Percentiles rank a stretch among this genome's conserved stretches.
phyloP scores from a whole-genome alignment of 2,888 invertebrate species.

The Euzophera pinguis region DNA sequence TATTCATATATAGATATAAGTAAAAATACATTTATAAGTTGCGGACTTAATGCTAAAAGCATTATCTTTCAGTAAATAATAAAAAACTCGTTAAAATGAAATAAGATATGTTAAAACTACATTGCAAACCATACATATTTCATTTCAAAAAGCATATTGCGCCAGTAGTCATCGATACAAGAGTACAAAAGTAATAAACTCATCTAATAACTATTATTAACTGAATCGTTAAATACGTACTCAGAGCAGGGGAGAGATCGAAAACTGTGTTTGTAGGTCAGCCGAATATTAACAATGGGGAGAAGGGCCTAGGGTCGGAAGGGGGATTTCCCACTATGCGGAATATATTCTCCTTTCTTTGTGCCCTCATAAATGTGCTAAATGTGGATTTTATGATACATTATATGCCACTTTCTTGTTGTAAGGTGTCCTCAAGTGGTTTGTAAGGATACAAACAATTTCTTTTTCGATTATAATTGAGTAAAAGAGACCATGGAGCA shows the following conservation, averaged over 20 bases:
- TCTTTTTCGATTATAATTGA: not conserved
- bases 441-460: conserved; percentile 1
- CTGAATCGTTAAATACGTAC: conserved; percentile 13
- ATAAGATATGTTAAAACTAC: too few relatives aligned
- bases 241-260: conserved; percentile 26
- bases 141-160: too few relatives aligned
- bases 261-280: conserved; percentile 73
- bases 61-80: too few relatives aligned
- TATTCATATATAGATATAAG: too few relatives aligned
- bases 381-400: conserved; percentile 12
- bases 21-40: too few relatives aligned
- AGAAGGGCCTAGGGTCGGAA: conserved; percentile 34
- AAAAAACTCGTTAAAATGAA: too few relatives aligned
- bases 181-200: not conserved
- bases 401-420: conserved; percentile 7
- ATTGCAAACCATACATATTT: too few relatives aligned
- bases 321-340: conserved; percentile 28
- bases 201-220: conserved; percentile 3
- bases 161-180: too few relatives aligned
- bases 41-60: too few relatives aligned
- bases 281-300: conserved; percentile 60
- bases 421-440: conserved; percentile 6
- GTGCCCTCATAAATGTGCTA: conserved; percentile 9
- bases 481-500: too few relatives aligned
- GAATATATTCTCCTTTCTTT: conserved; percentile 12